phyloP scores from a whole-genome alignment of 1,140 invertebrate species.

The Pararge aegeria region DNA sequence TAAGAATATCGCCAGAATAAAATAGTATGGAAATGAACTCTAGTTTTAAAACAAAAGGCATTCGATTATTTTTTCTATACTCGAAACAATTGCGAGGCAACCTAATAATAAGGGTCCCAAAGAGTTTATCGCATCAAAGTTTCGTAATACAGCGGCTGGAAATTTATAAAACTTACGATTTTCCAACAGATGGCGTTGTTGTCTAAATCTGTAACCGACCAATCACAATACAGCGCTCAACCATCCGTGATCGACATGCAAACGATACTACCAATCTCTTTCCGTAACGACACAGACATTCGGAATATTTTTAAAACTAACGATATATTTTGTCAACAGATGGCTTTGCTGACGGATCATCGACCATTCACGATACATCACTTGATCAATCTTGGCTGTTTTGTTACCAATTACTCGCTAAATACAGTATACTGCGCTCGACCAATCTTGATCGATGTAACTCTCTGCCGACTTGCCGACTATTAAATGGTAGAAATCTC shows the following conservation, averaged over 20 bases:
- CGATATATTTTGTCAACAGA: not conserved
- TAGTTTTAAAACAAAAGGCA: too few species aligned
- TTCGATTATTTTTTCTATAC: too few species aligned
- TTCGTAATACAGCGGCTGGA: slow-evolving; percentile 2
- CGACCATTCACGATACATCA: not conserved
- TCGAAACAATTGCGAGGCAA: too few species aligned
- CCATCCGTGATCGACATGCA: not conserved
- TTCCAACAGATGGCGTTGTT: slow-evolving; percentile 4
- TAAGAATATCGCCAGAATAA: too few species aligned
- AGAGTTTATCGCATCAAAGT: not conserved
- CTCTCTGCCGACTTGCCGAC: not conserved
- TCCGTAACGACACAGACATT: not conserved
- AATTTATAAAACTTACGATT: slow-evolving; percentile 15
- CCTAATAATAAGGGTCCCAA: too few species aligned
- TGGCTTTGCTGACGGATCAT: not conserved
- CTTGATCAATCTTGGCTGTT: not conserved
- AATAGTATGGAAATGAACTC: too few species aligned
- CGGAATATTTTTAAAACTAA: not conserved
- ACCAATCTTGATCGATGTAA: not conserved
- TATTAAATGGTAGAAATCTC: slow-evolving; percentile 17
- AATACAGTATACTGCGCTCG: not conserved
- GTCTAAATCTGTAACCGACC: slow-evolving; percentile 1
- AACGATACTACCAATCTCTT: not conserved
- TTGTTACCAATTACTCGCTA: too few species aligned
- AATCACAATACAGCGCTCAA: slow-evolving; percentile 9